Evolutionary conservation across 2,888 invertebrate species (phyloP).

Genomic region (Pycnomerus fuliginosus): DNA sequence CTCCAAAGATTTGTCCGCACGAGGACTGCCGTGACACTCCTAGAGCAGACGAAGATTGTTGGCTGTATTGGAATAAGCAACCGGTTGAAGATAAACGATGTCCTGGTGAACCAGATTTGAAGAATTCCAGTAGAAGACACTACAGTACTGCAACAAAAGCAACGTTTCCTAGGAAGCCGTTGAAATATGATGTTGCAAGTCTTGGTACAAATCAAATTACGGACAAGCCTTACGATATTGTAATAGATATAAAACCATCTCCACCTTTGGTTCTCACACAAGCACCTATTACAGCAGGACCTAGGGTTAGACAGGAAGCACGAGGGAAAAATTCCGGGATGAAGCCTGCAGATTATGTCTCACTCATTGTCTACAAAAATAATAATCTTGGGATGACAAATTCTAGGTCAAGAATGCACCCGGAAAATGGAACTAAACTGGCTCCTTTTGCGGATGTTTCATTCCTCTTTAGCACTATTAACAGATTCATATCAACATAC

Average conservation of each 20-base stretch:
- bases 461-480: slow-evolving; percentile 1
- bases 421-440: too few species aligned
- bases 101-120: too few species aligned
- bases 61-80: not conserved
- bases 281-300: not conserved
- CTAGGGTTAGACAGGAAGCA: not conserved
- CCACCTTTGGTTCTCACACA: slow-evolving; percentile 10
- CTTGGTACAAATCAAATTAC: not conserved
- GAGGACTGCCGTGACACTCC: not conserved
- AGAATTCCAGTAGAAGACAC: too few species aligned
- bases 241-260: slow-evolving; percentile 12
- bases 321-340: not conserved
- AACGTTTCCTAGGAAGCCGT: too few species aligned
- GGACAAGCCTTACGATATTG: slow-evolving; percentile 3
- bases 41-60: not conserved
- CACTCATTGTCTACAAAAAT: slow-evolving; percentile 8
- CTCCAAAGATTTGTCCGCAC: too few species aligned
- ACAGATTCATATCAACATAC: slow-evolving; percentile 15
- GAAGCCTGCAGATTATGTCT: slow-evolving; percentile 10
- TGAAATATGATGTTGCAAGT: slow-evolving; percentile 4
- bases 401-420: not conserved
- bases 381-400: slow-evolving; percentile 4
- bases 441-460: slow-evolving; percentile 3
- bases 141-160: too few species aligned
- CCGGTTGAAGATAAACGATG: too few species aligned